Evolutionary conservation across 2,888 invertebrate genomes (phyloP).

Genomic region (Polydrusus tereticollis): DNA sequence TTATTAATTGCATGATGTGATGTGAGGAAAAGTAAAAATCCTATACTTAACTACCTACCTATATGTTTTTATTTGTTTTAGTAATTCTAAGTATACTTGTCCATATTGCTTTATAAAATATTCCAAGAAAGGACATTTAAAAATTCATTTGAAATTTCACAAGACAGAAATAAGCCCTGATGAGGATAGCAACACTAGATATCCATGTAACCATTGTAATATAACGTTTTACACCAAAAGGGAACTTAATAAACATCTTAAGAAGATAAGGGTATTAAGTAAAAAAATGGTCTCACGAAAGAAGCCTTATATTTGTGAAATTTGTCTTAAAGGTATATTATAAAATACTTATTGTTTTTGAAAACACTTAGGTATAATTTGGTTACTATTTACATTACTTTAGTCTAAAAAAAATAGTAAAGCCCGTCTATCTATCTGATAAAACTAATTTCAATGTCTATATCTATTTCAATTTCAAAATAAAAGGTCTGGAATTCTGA

Average conservation of each 20-base stretch:
- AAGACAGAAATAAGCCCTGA: background rate
- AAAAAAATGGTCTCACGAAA: conserved; percentile 72
- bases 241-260: conserved; percentile 67
- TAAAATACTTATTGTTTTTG: no score
- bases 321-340: conserved; percentile 70
- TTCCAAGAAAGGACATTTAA: conserved; percentile 30
- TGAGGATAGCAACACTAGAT: conserved; percentile 2
- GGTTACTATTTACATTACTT: no score
- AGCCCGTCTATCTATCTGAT: no score
- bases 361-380: no score
- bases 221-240: conserved; percentile 69
- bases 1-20: no score
- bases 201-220: conserved; percentile 69
- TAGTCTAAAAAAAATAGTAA: no score
- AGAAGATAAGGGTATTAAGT: conserved; percentile 55
- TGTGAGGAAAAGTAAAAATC: no score
- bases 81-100: conserved; percentile 21
- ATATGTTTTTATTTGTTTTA: conserved; percentile 3
- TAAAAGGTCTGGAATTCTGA: no score
- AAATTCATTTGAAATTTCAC: conserved; percentile 28
- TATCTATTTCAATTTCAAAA: no score
- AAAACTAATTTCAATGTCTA: no score
- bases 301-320: conserved; percentile 72
- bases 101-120: conserved; percentile 32
- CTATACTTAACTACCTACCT: no score